Percentiles rank a stretch among this genome's conserved stretches.
Conservation (phyloP, 2,113 vertebrate species). For the Odontophorus gujanensis region DNA sequence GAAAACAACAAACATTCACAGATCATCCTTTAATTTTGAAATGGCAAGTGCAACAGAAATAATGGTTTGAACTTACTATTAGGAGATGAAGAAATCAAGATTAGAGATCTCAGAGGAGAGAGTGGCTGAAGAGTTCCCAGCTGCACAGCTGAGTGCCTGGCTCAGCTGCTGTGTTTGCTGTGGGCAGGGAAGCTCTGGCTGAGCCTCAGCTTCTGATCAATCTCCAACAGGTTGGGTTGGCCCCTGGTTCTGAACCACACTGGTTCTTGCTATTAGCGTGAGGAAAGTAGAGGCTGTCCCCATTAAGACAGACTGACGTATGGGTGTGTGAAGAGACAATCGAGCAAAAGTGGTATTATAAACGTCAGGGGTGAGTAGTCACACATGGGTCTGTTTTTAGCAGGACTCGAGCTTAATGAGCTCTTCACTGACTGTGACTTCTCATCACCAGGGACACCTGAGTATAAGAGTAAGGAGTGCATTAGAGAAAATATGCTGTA, state of each 20-base stretch:
- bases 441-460: not conserved
- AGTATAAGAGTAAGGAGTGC: not conserved
- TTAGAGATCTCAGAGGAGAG: not conserved
- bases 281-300: not conserved
- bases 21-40: not conserved
- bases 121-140: not conserved
- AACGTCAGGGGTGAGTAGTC: not conserved
- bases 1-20: not conserved
- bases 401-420: not conserved
- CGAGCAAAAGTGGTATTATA: not conserved
- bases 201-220: constrained; percentile 5
- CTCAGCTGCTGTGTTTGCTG: not conserved
- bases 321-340: not conserved
- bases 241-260: constrained; percentile 6
- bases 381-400: not conserved
- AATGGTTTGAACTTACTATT: constrained; percentile 8
- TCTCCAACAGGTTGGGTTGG: constrained; percentile 39
- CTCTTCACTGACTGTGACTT: not conserved
- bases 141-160: not conserved
- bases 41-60: not conserved
- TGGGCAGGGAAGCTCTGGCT: not conserved
- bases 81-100: not conserved
- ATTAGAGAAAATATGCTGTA: not conserved
- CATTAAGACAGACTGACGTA: not conserved
- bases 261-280: constrained; percentile 49